Conservation (phyloP, 2,888 invertebrate genomes). For the Harpagoxenus sublaevis region DNA sequence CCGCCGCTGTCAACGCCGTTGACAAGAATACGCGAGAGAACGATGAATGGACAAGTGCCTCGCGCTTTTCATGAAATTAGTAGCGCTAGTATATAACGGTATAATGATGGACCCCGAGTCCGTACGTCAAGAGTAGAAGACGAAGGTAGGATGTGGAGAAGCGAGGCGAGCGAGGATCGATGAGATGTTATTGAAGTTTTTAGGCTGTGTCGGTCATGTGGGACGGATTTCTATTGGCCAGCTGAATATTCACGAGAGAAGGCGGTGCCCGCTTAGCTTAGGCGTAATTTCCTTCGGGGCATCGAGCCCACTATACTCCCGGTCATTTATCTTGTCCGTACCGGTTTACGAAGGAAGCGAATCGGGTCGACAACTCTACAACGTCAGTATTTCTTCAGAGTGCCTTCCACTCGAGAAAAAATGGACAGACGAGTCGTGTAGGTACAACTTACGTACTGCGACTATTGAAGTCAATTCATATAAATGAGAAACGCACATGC, state of each 20-base stretch:
- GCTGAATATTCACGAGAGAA: constrained; percentile 39
- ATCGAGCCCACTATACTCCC: constrained; percentile 5
- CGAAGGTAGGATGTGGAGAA: not conserved
- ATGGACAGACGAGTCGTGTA: not conserved
- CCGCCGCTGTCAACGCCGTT: constrained; percentile 45
- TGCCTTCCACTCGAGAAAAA: not conserved
- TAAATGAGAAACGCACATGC: not conserved
- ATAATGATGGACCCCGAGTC: not conserved
- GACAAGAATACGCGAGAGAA: constrained; percentile 39
- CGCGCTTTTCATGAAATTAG: constrained; percentile 8
- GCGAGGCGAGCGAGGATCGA: not conserved
- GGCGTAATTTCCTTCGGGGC: constrained; percentile 36
- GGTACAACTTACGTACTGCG: not conserved
- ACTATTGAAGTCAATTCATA: not conserved
- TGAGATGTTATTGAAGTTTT: constrained; percentile 40
- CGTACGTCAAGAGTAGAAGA: not conserved
- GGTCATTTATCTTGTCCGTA: constrained; percentile 46
- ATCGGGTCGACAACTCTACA: not conserved
- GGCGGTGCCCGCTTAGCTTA: constrained; percentile 42
- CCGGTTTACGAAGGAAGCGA: constrained; percentile 14
- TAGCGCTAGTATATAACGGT: not conserved
- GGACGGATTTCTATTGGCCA: constrained; percentile 36
- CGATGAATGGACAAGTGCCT: not conserved
- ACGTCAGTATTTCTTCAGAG: not conserved
- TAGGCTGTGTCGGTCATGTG: not conserved